Evolutionary conservation across 1,140 invertebrate species (phyloP).

Genomic region (Achroia grisella): DNA sequence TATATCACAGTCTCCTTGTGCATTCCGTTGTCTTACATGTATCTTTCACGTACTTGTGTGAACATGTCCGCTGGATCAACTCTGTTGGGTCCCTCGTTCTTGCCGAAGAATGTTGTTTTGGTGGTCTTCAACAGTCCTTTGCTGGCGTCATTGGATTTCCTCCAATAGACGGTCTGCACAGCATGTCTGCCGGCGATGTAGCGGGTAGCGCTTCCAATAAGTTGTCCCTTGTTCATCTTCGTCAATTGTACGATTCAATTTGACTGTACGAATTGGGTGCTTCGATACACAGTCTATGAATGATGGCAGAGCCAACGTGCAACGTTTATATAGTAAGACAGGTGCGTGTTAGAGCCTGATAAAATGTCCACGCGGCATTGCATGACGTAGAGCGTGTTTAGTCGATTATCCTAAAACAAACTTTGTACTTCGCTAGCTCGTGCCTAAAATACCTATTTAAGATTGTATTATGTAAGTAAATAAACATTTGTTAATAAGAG

Average conservation of each 20-base stretch:
- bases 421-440: no score
- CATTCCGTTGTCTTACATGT: slow-evolving; percentile 18
- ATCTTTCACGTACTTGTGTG: slow-evolving; percentile 56
- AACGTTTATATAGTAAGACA: no score
- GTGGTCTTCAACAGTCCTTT: slow-evolving; percentile 76
- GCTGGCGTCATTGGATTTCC: slow-evolving; percentile 66
- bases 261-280: no score
- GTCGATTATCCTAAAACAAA: no score
- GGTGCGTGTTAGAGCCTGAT: no score
- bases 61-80: slow-evolving; percentile 63
- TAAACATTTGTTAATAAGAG: no score
- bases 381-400: no score
- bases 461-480: no score
- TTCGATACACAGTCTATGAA: no score
- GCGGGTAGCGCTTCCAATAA: slow-evolving; percentile 77
- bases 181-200: slow-evolving; percentile 81
- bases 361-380: no score
- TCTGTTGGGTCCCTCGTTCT: slow-evolving; percentile 68
- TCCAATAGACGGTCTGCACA: slow-evolving; percentile 82
- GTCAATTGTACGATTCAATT: background rate
- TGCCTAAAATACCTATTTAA: no score
- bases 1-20: slow-evolving; percentile 1
- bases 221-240: slow-evolving; percentile 65
- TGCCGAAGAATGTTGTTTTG: slow-evolving; percentile 77
- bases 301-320: no score